Evolutionary conservation across 2,113 vertebrate genomes (phyloP), one percentile per base, ranked within the genome.

Genomic region (Amia ocellicauda): DNA sequence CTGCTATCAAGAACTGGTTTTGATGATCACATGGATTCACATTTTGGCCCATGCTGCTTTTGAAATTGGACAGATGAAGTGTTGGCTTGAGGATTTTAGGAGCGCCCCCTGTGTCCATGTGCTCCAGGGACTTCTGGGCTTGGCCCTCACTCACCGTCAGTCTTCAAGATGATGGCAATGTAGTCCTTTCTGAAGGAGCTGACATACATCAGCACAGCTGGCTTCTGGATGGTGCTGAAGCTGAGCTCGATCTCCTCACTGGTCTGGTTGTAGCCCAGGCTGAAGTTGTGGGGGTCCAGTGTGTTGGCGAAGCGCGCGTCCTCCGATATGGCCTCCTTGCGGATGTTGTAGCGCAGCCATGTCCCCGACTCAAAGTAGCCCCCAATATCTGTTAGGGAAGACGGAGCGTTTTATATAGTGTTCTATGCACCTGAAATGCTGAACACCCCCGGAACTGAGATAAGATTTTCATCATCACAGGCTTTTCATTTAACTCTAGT

Each of bases 181-280:
- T 97, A 97, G 76, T 99, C 97, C 29, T 88, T 90, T 49, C 92
- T 86, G 0, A 95, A 99, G 54, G 96, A 94, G 85, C 97, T 98
- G 82, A 99, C 88, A 0, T 98, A 99, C 10, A 99, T 88, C 68
- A 99, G 80, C 64, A 99, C 94, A 0, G 95, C 94, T 0, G 97
- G 97, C 0, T 88, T 86, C 0, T 93, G 81, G 43, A 81, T 79
- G 1, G 97, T 99, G 80, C 94, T 96, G 85, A 98, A 99, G 77
- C 94, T 99, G 80, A 99, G 95, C 79, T 95, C 93, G 50, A 98
- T 92, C 78, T 97, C 95, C 64, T 99, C 97, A 0, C 94, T 91
- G 1, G 96, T 98, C 16, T 96, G 89, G 4, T 97, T 99, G 88
- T 93, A 98, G 43, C 93, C 93, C 13, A 29, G 91, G 81, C 79